phyloP scores from a whole-genome alignment of 2,797 vertebrate genomes.

The Pitangus sulphuratus region DNA sequence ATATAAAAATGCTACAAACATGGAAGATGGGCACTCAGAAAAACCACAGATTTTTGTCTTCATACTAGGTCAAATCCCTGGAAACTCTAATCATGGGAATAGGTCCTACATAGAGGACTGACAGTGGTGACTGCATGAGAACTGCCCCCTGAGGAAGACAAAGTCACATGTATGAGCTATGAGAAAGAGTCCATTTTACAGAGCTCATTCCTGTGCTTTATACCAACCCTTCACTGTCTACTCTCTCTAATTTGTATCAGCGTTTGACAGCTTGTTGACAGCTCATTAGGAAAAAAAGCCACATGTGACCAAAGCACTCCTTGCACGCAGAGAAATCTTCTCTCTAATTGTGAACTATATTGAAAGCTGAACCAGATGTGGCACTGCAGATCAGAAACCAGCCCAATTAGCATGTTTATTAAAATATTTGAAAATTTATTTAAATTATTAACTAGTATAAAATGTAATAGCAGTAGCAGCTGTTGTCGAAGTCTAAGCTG shows the following conservation, averaged over 20 bases:
- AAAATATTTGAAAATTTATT: neutral
- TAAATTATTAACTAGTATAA: neutral
- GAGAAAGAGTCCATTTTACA: neutral
- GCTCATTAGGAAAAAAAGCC: constrained; percentile 2
- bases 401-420: neutral
- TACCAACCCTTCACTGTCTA: neutral
- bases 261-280: constrained; percentile 51
- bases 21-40: neutral
- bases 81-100: neutral
- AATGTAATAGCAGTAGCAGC: neutral
- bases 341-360: neutral
- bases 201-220: neutral
- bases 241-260: constrained; percentile 1
- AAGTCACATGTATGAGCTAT: neutral
- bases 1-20: neutral
- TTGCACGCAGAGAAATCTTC: neutral
- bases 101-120: neutral
- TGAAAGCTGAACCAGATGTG: neutral
- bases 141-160: neutral
- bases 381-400: neutral
- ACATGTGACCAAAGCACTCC: neutral
- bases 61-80: neutral
- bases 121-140: neutral
- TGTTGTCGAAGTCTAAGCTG: neutral
- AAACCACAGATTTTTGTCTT: neutral